These are phyloP conservation scores for Pterocles burchelli DNA, from an alignment of 2,113 vertebrate genomes.

Conservation along the genomic window DNA sequence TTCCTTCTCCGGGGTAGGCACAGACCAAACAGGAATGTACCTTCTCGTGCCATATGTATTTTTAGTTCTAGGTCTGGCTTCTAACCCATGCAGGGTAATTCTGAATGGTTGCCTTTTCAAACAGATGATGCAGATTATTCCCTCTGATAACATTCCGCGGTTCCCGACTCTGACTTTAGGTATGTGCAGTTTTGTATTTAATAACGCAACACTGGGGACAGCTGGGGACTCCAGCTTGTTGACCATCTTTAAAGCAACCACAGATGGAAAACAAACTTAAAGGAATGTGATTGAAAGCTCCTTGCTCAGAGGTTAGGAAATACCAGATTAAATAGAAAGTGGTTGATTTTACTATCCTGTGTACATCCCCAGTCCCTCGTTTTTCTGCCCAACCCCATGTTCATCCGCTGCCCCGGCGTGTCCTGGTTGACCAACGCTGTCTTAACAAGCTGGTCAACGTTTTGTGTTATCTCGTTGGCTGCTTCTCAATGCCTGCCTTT, in stretches of 20 bases:
- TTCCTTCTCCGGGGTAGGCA: slow-evolving; percentile 9
- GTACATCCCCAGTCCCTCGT: neutral
- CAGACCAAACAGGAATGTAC: neutral
- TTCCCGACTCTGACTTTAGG: neutral
- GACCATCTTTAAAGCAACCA: neutral
- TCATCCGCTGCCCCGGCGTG: neutral
- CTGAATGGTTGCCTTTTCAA: slow-evolving; percentile 23
- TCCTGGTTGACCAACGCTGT: neutral
- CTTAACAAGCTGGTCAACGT: neutral
- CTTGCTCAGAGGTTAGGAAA: neutral
- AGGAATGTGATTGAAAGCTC: neutral
- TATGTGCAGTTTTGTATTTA: neutral
- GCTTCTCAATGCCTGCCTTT: neutral
- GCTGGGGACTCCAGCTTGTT: neutral
- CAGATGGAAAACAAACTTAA: neutral
- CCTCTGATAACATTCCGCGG: neutral
- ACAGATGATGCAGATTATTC: slow-evolving; percentile 15
- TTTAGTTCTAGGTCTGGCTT: slow-evolving; percentile 34
- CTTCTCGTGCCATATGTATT: slow-evolving; percentile 30
- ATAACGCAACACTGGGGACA: neutral
- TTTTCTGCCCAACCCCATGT: neutral
- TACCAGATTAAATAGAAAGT: neutral
- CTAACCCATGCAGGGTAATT: neutral
- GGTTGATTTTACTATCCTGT: neutral
- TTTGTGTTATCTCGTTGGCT: neutral